phyloP scores from a whole-genome alignment of 2,888 invertebrate genomes.

The Thera britannica region DNA sequence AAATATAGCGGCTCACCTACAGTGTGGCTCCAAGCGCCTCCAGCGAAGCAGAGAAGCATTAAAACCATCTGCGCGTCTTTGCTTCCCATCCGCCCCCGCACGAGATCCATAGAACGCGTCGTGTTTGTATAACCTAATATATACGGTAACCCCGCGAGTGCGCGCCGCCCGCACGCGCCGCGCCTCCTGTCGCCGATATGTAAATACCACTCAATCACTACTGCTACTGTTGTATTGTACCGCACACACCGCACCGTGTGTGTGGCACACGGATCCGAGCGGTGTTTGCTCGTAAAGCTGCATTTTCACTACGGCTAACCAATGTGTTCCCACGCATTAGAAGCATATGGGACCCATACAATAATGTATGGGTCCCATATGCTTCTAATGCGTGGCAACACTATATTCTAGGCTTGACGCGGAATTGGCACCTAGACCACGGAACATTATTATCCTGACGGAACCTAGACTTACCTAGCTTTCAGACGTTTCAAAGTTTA shows the following conservation, averaged over 20 bases:
- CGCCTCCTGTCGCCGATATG: slow-evolving; percentile 18
- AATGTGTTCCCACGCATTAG: too few relatives aligned
- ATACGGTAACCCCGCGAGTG: too few relatives aligned
- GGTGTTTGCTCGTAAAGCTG: slow-evolving; percentile 16
- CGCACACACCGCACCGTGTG: background rate
- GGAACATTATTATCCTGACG: too few relatives aligned
- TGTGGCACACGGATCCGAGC: slow-evolving; percentile 11
- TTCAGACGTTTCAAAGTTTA: too few relatives aligned
- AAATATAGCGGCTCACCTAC: slow-evolving; percentile 3
- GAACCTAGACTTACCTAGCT: too few relatives aligned
- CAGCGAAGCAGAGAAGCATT: slow-evolving; percentile 6
- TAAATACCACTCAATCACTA: slow-evolving; percentile 18
- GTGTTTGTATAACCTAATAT: slow-evolving; percentile 13
- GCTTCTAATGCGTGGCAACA: too few relatives aligned
- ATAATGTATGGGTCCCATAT: too few relatives aligned
- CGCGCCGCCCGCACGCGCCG: background rate
- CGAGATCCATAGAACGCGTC: slow-evolving; percentile 19
- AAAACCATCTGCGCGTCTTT: slow-evolving; percentile 3
- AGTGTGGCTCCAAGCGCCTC: background rate
- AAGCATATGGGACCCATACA: too few relatives aligned
- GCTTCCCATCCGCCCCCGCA: slow-evolving; percentile 10
- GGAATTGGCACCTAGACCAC: too few relatives aligned
- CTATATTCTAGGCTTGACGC: too few relatives aligned
- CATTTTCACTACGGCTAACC: too few relatives aligned
- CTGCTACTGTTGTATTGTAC: slow-evolving; percentile 1